Evolutionary conservation across 2,888 invertebrate genomes (phyloP), one percentile per base, ranked within the genome.

Genomic region (Heliconius ethilla): DNA sequence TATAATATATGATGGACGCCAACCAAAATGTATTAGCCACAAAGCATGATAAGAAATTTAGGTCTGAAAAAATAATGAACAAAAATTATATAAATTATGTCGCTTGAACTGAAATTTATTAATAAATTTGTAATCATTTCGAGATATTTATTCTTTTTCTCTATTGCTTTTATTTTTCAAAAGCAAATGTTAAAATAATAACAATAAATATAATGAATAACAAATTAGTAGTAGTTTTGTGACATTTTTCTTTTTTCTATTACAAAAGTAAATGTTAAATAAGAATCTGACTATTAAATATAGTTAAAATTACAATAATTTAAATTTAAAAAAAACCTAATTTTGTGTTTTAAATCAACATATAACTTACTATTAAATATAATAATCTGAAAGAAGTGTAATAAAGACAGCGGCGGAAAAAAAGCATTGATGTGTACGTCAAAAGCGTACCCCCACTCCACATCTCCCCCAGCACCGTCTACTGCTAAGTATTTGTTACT

Each of bases 381-480:
- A 83, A 99, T 96, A 76, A 99, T 95, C 89, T 99, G 98, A 85
- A 99, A 96, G 85, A 98, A 97, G 90, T 99, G 99, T 77, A 99
- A 95, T 84, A 99, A 96, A 82, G 99, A 97, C 25, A 99, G 95
- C 2, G 99, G 97, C n/a, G 99, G 99, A 92, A 99, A 99, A 92
- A 99, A 98, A 5, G 99, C 99, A 94, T 99, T 99, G 85, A 99
- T 96, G 94, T 99, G 99, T 9, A 99, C 98, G 91, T 99, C 99
- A 92, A 99, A 99, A 27, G 98, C 97, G 92, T 99, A 99, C 9
- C 98, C 99, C 99, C 99, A 99, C 92, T 99, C 99, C 83, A 99
- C 98, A 90, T 89, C 95, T 81, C 89, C 96, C 65, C 95, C 92
- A 80, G 94, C 95, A n/a, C 91, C 90, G 81, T 96, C 96, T 77